A percentile compares a stretch with the other conserved stretches of the same genome.
Evolutionary conservation across 2,113 vertebrate genomes (phyloP).

Genomic region (Heloderma charlesbogerti): DNA sequence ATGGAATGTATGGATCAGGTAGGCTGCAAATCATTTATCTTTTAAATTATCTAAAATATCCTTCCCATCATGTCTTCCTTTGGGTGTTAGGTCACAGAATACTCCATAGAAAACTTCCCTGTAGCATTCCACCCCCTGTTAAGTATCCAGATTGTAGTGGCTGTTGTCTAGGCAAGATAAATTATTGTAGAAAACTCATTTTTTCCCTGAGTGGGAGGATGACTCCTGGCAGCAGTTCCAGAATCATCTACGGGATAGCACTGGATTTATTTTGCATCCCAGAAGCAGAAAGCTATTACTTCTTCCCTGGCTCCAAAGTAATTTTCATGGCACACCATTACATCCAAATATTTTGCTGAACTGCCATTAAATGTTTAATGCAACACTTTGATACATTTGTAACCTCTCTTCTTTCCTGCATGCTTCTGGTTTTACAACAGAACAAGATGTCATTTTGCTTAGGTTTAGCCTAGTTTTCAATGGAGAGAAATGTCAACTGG

Average conservation of each 20-base stretch:
- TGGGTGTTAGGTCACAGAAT: slow-evolving; percentile 84
- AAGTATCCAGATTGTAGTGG: slow-evolving; percentile 47
- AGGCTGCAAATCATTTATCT: slow-evolving; percentile 86
- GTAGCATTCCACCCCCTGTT: slow-evolving; percentile 76
- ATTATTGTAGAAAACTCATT: slow-evolving; percentile 29
- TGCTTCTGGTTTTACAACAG: not conserved
- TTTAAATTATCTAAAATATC: slow-evolving; percentile 90
- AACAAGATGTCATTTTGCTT: not conserved
- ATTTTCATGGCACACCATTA: slow-evolving; percentile 36
- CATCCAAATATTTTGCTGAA: not conserved
- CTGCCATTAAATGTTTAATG: not conserved
- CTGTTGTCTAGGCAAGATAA: slow-evolving; percentile 38
- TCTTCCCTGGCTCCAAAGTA: slow-evolving; percentile 14
- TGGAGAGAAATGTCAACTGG: not conserved
- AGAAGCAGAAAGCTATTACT: slow-evolving; percentile 44
- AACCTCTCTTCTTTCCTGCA: not conserved
- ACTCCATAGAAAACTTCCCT: slow-evolving; percentile 78
- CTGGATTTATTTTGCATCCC: slow-evolving; percentile 12
- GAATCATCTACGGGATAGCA: not conserved
- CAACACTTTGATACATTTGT: not conserved
- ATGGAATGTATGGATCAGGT: slow-evolving; percentile 71
- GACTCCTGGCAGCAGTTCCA: slow-evolving; percentile 33
- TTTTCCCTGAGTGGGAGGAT: slow-evolving; percentile 20
- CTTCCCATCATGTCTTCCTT: slow-evolving; percentile 82
- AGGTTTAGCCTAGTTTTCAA: not conserved